Percentiles rank a stretch among this genome's conserved stretches.
phyloP scores from a whole-genome alignment of 53 echinoderm and acorn worm genomes.

The Echinometra lucunter region DNA sequence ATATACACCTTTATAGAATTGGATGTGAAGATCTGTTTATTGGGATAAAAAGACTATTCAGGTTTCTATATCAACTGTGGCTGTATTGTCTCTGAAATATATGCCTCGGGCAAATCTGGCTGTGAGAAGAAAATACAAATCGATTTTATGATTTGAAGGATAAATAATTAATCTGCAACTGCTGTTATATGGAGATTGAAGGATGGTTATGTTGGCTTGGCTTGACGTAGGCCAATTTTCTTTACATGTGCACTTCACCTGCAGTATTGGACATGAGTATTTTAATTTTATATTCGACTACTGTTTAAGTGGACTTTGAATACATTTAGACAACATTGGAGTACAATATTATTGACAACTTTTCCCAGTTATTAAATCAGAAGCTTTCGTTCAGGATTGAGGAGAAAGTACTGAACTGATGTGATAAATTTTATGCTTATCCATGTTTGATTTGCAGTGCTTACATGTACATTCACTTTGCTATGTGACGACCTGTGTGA shows the following conservation, averaged over 20 bases:
- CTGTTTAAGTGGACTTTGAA: neutral
- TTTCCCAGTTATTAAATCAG: neutral
- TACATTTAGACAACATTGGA: neutral
- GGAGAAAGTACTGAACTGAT: neutral
- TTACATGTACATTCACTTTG: neutral
- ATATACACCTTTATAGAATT: neutral
- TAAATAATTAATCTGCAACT: neutral
- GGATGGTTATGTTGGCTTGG: neutral
- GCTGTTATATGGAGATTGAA: slow-evolving; percentile 14
- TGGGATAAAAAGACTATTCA: neutral
- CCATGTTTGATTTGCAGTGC: neutral
- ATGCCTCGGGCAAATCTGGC: slow-evolving; percentile 29
- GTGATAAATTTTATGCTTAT: neutral
- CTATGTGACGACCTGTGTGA: neutral
- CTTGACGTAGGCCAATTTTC: neutral
- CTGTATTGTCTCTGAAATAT: neutral
- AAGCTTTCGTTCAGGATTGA: neutral
- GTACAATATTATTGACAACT: slow-evolving; percentile 1
- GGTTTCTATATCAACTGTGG: slow-evolving; percentile 35
- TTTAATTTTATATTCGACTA: neutral
- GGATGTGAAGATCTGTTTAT: neutral
- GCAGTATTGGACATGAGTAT: neutral
- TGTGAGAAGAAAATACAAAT: neutral
- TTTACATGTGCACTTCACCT: neutral
- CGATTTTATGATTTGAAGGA: slow-evolving; percentile 37